Percentiles rank a stretch among this genome's conserved stretches.
phyloP scores from a whole-genome alignment of 2,888 invertebrate species.

The Ornithoptera alexandrae region DNA sequence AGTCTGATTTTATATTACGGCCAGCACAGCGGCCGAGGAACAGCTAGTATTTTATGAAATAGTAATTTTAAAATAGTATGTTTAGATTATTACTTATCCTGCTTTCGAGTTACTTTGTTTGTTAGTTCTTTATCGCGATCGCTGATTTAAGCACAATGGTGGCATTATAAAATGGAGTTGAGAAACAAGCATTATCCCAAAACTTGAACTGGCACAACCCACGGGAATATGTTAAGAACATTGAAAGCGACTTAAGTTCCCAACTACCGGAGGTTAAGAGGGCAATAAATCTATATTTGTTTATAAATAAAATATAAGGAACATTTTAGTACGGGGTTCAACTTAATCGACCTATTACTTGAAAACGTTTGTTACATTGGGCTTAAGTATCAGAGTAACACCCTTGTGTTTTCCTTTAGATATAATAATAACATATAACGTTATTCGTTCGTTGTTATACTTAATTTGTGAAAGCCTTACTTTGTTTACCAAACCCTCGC shows the following conservation, averaged over 20 bases:
- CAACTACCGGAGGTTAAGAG: slow-evolving; percentile 1
- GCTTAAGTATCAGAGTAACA: not conserved
- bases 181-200: slow-evolving; percentile 1
- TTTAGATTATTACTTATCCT: too few species aligned
- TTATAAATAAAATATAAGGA: not conserved
- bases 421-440: too few species aligned
- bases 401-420: too few species aligned
- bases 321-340: not conserved
- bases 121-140: not conserved
- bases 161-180: not conserved
- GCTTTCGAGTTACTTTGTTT: not conserved
- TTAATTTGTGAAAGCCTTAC: too few species aligned
- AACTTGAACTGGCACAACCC: not conserved
- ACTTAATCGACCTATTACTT: not conserved
- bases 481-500: too few species aligned
- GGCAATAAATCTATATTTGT: not conserved
- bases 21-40: too few species aligned
- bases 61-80: too few species aligned
- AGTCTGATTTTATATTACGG: too few species aligned
- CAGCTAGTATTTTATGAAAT: too few species aligned
- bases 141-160: not conserved
- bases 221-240: not conserved
- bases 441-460: too few species aligned
- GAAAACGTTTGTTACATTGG: not conserved
- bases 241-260: slow-evolving; percentile 5